Evolutionary conservation across 2,888 invertebrate genomes (phyloP), one percentile per base, ranked within the genome.

Genomic region (Himalopsyche anomala): DNA sequence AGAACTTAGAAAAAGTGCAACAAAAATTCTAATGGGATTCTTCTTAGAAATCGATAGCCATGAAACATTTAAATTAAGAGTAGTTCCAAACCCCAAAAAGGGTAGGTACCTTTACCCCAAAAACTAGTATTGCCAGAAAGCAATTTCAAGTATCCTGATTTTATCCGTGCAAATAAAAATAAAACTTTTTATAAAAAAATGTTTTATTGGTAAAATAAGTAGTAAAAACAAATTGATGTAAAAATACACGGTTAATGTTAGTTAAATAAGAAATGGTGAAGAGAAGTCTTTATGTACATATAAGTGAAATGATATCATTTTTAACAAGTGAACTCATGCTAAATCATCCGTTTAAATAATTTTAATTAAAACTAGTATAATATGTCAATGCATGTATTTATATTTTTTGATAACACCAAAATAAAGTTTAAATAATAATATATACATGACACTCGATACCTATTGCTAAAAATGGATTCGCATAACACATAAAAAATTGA

Each of bases 201-300:
- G 85, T 91, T 93, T 93, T 93, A 92, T 93, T 91, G 91, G 92
- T 92, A 93, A 93, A 93, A 92, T 92, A 92, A 92, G 92, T 93
- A 92, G 92, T 92, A 93, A 93, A n/a, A 93, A 93, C 92, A 92
- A 92, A 91, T 92, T 91, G 92, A 92, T 92, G 92, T 91, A 91
- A 92, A 91, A 93, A 92, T 92, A 92, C 92, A 91, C 91, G 28
- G 83, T 62, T 45, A 79, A 54, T 82, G 81, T 87, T 86, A 84
- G 55, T 87, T 81, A 19, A 86, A 80, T 79, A 80, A 81, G 54
- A 54, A 86, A 87, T 81, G 85, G 85, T 83, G 86, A 80, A 36
- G 15, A 74, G 45, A 56, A 82, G 54, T 82, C 5, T 40, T 82
- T 45, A 69, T 54, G 55, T 86, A 79, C 84, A 80, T 85, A 87